Conservation (phyloP, 2,888 invertebrate genomes). For the Dusona sp. region DNA sequence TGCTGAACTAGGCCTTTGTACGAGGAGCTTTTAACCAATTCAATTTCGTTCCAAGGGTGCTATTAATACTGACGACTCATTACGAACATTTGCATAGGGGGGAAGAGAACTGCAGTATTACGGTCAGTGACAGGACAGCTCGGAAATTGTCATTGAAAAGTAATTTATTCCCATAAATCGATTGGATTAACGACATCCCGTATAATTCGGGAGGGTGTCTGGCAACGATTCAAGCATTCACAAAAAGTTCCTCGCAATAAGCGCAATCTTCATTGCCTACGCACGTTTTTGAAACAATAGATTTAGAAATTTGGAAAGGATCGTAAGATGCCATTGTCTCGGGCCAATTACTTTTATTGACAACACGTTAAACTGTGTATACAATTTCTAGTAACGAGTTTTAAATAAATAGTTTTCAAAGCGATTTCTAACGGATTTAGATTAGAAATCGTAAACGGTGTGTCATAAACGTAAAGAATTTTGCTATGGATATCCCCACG, state of each 20-base stretch:
- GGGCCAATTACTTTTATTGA: not conserved
- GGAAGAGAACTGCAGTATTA: not conserved
- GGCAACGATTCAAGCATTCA: not conserved
- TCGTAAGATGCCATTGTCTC: not conserved
- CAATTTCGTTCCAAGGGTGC: conserved; percentile 6
- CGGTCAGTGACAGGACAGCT: not conserved
- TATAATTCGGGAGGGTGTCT: not conserved
- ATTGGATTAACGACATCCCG: not conserved
- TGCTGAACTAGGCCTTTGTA: conserved; percentile 6
- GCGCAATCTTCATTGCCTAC: not conserved
- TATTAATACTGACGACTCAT: not conserved
- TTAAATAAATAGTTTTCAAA: conserved; percentile 13
- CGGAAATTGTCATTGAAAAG: conserved; percentile 1
- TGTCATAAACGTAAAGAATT: conserved; percentile 37
- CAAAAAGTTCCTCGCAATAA: not conserved
- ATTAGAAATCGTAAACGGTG: conserved; percentile 23
- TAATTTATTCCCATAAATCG: not conserved
- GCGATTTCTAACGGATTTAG: not conserved
- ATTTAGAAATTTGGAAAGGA: not conserved
- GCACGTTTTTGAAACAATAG: not conserved
- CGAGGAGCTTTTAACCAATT: conserved; percentile 16
- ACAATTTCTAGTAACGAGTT: not conserved
- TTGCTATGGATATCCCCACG: conserved; percentile 38
- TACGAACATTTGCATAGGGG: not conserved
- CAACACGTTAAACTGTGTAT: not conserved